These are phyloP conservation scores for Chironomus tepperi DNA, from an alignment of 1,140 invertebrate species.

Conservation along the genomic window DNA sequence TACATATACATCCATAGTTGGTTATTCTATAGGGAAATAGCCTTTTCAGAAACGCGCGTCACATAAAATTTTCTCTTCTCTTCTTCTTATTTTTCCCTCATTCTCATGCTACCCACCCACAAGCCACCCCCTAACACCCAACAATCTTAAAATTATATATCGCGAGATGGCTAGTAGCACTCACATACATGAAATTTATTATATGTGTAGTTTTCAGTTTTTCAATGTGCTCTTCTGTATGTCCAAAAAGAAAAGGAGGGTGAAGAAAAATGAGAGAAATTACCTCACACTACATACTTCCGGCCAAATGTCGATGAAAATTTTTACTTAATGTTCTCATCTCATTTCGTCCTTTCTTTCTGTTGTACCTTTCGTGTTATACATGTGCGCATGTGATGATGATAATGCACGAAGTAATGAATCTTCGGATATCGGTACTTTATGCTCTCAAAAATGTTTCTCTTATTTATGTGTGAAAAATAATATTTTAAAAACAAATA, in stretches of 20 bases:
- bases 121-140: neutral
- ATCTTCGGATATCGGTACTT: too few species aligned
- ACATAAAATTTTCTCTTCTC: slow-evolving; percentile 2
- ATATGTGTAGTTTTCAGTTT: slow-evolving; percentile 18
- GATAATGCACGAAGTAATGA: too few species aligned
- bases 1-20: neutral
- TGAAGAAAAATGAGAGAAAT: neutral
- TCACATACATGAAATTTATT: slow-evolving; percentile 21
- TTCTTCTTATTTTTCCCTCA: neutral
- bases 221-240: neutral
- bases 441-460: too few species aligned
- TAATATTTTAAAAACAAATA: too few species aligned
- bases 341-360: too few species aligned
- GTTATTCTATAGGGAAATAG: neutral
- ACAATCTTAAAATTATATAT: slow-evolving; percentile 21
- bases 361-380: too few species aligned
- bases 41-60: slow-evolving; percentile 5
- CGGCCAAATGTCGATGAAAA: too few species aligned
- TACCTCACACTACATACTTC: neutral
- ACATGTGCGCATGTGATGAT: too few species aligned
- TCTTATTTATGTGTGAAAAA: too few species aligned
- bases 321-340: too few species aligned
- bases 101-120: neutral
- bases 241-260: neutral
- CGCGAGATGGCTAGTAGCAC: slow-evolving; percentile 19